Percentiles rank a stretch among this genome's conserved stretches.
Conservation (phyloP, 1,140 invertebrate species). For the Scaptodrosophila lebanonensis region DNA sequence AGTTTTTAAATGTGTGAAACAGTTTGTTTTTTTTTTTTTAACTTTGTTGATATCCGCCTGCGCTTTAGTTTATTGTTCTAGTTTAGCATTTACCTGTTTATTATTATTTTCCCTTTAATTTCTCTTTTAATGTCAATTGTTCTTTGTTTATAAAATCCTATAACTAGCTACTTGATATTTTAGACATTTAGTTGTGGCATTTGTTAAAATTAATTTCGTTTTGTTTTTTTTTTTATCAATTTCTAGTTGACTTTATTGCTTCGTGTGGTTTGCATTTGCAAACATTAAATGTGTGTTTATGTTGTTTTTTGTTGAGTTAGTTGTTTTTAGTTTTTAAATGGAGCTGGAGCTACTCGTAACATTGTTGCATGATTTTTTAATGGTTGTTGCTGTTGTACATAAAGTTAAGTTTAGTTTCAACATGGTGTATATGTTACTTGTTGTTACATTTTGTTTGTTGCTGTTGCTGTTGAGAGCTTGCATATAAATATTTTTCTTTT, state of each 20-base stretch:
- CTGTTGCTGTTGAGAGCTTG: slow-evolving; percentile 47
- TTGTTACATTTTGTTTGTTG: slow-evolving; percentile 36
- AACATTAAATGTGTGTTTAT: slow-evolving; percentile 30
- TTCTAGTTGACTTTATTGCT: slow-evolving; percentile 7
- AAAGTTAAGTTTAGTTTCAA: slow-evolving; percentile 40
- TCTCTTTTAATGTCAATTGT: too few relatives aligned
- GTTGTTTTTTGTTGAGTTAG: slow-evolving; percentile 1
- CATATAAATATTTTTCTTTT: slow-evolving; percentile 43
- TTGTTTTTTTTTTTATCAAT: slow-evolving; percentile 21
- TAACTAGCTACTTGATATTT: slow-evolving; percentile 61
- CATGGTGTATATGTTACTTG: slow-evolving; percentile 26
- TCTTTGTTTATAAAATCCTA: slow-evolving; percentile 28
- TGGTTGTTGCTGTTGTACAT: slow-evolving; percentile 48
- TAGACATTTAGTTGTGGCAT: slow-evolving; percentile 53
- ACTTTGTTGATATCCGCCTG: too few relatives aligned
- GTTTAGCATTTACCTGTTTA: too few relatives aligned
- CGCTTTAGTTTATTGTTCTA: too few relatives aligned
- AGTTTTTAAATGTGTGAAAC: too few relatives aligned
- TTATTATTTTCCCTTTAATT: too few relatives aligned
- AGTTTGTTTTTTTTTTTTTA: too few relatives aligned
- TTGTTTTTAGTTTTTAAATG: slow-evolving; percentile 53
- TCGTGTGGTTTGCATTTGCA: too few relatives aligned
- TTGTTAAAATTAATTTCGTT: slow-evolving; percentile 13
- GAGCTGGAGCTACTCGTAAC: slow-evolving; percentile 51
- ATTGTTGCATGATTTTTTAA: slow-evolving; percentile 20